Evolutionary conservation across 2,797 vertebrate genomes (phyloP), one percentile per base, ranked within the genome.

Genomic region (Diglossa cyanea): DNA sequence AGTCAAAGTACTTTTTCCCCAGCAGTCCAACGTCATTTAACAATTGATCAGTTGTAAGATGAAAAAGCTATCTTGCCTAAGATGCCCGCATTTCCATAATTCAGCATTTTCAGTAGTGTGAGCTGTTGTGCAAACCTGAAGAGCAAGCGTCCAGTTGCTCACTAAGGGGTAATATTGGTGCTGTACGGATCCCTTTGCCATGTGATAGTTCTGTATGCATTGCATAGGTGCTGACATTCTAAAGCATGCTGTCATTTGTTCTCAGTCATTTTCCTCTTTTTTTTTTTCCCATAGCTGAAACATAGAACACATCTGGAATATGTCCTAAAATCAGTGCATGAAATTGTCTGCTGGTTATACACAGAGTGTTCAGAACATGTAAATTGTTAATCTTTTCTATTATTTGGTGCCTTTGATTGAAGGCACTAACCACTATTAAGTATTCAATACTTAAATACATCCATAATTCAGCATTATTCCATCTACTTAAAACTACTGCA

Each of bases 361-460:
- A 25, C 19, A 45, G 11, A 44, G 18, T 35, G n/a, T 72, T 96
- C 81, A 72, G 5, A 77, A 47, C 20, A 20, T 26, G 28, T 51
- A n/a, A 71, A 55, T 65, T 75, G 55, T 33, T 85, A 48, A 73
- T 72, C 2, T 86, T 80, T 80, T 83, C 21, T 60, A 7, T 60
- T 79, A 61, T 91, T 80, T 83, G 10, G 13, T 17, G 55, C 17
- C 17, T 80, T 90, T 60, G 39, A 66, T 35, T 80, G 51, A 93
- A 93, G 33, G 8, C 26, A 42, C 6, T 77, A 90, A 30, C 35
- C 31, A 30, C 23, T 44, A 67, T 54, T 62, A 86, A 72, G n/a
- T 50, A 75, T 92, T 87, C 54, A 94, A 62, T 80, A 68, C 31
- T 87, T 26, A 93, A 87, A 88, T 60, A 47, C n/a, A 74, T 80